Evolutionary conservation across 2,113 vertebrate genomes (phyloP), one percentile per base, ranked within the genome.

Genomic region (Psephotus haematonotus): DNA sequence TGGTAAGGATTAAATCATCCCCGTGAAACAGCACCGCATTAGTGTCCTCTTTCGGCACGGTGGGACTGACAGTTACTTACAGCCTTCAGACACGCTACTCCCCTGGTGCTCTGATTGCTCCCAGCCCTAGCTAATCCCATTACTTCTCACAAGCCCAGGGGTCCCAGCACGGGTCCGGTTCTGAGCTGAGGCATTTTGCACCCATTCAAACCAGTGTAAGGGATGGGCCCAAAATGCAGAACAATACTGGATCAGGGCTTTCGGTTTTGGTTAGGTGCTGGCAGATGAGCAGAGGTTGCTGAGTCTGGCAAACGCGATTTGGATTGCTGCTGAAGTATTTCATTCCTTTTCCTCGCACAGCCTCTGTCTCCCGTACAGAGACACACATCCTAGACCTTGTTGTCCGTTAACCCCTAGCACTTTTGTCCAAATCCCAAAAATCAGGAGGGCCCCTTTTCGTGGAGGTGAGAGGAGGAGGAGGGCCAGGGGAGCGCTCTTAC

Each of bases 71-170:
- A 55, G 50, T 6, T 18, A 7, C 60, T 57, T 13, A 11, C 39
- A 59, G 69, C 64, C 64, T 44, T 29, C 53, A 18, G 44, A 39
- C 60, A 4, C 0, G 2, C 8, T 31, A 1, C 63, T 3, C 25
- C 1, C 7, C 31, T 29, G 6, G 0, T 20, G 62, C 28, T 46
- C 62, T 1, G 43, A 3, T 20, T 25, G 37, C 68, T 82, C 17
- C 79, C 81, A 59, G 77, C 78, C 74, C 55, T 6, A 17, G 60
- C 46, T 4, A 4, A 28, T 49, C 52, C 80, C 3, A 0, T 72
- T 22, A 17, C n/a, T 27, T 76, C 55, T 79, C 33, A 43, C 50
- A 11, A 10, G 25, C 23, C 31, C 59, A 10, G 33, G 10, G 19
- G 0, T 50, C 20, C 52, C 78, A 8, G 17, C 0, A 2, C 6